These are phyloP conservation scores for Melieria crassipennis DNA, from an alignment of 2,888 invertebrate species.

Conservation along the genomic window DNA sequence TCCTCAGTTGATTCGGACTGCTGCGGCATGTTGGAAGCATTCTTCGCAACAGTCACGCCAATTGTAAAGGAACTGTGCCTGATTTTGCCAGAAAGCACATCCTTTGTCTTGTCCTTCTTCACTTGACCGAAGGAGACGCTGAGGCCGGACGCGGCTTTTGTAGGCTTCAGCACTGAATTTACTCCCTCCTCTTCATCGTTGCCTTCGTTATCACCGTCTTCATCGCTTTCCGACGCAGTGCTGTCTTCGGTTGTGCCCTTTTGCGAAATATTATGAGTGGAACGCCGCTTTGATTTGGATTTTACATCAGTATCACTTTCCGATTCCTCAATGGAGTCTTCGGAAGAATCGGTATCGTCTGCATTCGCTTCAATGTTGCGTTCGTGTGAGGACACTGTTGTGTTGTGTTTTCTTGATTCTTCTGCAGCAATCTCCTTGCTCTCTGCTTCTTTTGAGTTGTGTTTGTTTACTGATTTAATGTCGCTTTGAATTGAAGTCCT, in stretches of 20 bases:
- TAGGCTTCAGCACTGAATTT: constrained; percentile 8
- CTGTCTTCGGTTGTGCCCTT: constrained; percentile 1
- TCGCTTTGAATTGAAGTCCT: too few relatives aligned
- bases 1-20: constrained; percentile 17
- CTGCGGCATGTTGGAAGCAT: not conserved
- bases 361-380: too few relatives aligned
- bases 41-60: constrained; percentile 42
- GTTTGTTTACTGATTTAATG: too few relatives aligned
- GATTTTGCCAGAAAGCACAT: constrained; percentile 13
- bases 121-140: constrained; percentile 43
- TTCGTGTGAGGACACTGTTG: too few relatives aligned
- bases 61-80: constrained; percentile 47
- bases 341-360: not conserved
- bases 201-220: constrained; percentile 7
- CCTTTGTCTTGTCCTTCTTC: constrained; percentile 33
- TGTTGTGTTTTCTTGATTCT: too few relatives aligned
- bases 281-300: not conserved
- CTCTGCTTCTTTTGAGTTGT: too few relatives aligned
- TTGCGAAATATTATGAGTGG: constrained; percentile 9
- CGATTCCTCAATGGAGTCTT: not conserved
- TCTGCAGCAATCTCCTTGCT: too few relatives aligned
- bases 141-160: constrained; percentile 20
- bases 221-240: constrained; percentile 19
- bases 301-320: not conserved
- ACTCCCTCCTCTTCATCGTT: constrained; percentile 21